Conservation (phyloP, 2,113 vertebrate species). For the Corythaixoides concolor region DNA sequence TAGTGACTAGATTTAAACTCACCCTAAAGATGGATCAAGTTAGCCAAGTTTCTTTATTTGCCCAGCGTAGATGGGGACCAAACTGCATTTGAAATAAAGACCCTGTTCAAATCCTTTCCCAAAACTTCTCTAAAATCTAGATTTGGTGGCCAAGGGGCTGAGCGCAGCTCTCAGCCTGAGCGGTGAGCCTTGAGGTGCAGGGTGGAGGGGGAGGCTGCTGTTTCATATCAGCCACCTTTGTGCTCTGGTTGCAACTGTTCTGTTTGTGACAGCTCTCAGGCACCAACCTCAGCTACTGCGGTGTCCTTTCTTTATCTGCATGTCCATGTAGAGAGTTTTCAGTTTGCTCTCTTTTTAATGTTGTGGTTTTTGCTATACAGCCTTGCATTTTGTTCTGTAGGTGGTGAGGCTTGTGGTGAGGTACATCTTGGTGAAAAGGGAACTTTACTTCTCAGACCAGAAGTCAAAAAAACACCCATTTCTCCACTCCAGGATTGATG, state of each 20-base stretch:
- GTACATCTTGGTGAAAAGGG: slow-evolving; percentile 19
- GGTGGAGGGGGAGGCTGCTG: background rate
- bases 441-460: slow-evolving; percentile 23
- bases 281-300: accelerated
- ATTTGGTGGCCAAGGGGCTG: background rate
- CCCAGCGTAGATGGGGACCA: background rate
- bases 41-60: background rate
- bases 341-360: background rate
- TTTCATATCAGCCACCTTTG: background rate
- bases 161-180: background rate
- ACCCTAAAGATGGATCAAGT: background rate
- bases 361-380: background rate
- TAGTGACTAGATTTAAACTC: background rate
- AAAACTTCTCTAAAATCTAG: background rate
- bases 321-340: background rate
- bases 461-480: background rate
- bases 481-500: background rate
- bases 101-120: background rate
- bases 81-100: background rate
- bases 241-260: accelerated
- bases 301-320: background rate
- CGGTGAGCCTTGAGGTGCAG: background rate
- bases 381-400: background rate
- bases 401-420: slow-evolving; percentile 7
- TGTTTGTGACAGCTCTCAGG: background rate